Base-by-base conservation (phyloP, 2,797 vertebrate genomes). In the Enteromius argenteus region DNA sequence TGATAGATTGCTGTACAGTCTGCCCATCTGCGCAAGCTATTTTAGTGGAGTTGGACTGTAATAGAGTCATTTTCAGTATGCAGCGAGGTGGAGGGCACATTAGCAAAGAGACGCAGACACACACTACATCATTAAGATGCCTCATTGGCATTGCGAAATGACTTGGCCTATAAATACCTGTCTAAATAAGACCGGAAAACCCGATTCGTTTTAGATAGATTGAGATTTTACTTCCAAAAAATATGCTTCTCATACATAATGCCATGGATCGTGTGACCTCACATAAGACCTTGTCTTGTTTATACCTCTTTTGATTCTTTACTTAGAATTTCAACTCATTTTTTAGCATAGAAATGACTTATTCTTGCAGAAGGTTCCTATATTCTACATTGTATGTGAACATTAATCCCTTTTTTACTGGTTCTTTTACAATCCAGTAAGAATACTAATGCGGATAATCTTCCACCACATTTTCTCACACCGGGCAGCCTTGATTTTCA, bases 371-470 rank as follows among this genome's bases (percentile, higher is more conserved):
- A 66, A 0, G 9, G 72, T 51, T 74, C 51, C 56, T 49, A 76
- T 62, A 15, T 56, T 56, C 13, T 68, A 56, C 62, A 68, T 30
- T 53, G 32, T 67, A 56, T 5, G 0, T 53, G 32, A 56, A 56
- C 44, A 76, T 75, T 30, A 14, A 67, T 83, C 32, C 21, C 8
- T 69, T 80, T 68, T 23, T 83, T 79, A 68, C 74, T 51, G 60
- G n/a, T 64, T 68, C 44, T 62, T 81, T 74, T 84, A n/a, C 42
- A 69, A 51, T 58, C 53, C 53, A 32, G 44, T 86, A 87, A 91
- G 89, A 92, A 91, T 90, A 58, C 87, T 92, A 91, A 94, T 94
- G 46, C 19, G 39, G 77, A 51, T 93, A 92, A 94, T 93, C 92
- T 68, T 7, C 90, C 91, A 67, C 85, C 90, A 89, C 90, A 86